Evolutionary conservation across 1,140 invertebrate genomes (phyloP), one percentile per base, ranked within the genome.

Genomic region (Ylistrum balloti): DNA sequence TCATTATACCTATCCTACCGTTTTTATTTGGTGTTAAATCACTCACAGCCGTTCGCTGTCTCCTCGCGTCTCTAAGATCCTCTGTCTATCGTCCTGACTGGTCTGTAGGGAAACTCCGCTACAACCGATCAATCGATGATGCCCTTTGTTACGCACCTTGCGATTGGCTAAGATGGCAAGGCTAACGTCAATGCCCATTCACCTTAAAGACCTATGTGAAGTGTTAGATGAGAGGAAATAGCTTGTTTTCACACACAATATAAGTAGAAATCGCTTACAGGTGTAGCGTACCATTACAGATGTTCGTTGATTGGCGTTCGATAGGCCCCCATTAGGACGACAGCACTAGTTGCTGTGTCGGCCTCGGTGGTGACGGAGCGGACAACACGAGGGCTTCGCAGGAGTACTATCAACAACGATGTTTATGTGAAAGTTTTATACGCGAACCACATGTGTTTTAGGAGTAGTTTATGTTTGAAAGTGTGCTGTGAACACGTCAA

Each of bases 161-260:
- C 56, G 56, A 74, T 74, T 74, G 56, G 56, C 56, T 74, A 74
- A 74, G 56, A 74, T 74, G 5, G 56, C 17, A 74, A 74, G n/a
- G 56, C 56, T 74, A 74, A n/a, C 56, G 22, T 74, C 56, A 74
- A 74, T 74, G 56, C 56, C 56, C 56, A 74, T 74, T 74, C 56
- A 74, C 56, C 56, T 74, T 74, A 74, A 74, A 74, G 56, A 74
- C 56, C 22, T 74, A 74, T 74, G 17, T 28, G n/a, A 74, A 74
- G 56, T 74, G 56, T 74, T 74, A 74, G 56, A 74, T 74, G 56
- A 74, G 56, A 74, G 56, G 56, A 74, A 74, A 74, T 74, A 74
- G 56, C 22, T 74, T 74, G 56, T 74, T 74, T 74, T 74, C 56
- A 74, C 56, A 74, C 56, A 74, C 56, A 74, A 74, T 74, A 74